These are phyloP conservation scores for Eulemur macaco DNA, from an alignment of 2,113 vertebrate genomes.

Conservation along the genomic window DNA sequence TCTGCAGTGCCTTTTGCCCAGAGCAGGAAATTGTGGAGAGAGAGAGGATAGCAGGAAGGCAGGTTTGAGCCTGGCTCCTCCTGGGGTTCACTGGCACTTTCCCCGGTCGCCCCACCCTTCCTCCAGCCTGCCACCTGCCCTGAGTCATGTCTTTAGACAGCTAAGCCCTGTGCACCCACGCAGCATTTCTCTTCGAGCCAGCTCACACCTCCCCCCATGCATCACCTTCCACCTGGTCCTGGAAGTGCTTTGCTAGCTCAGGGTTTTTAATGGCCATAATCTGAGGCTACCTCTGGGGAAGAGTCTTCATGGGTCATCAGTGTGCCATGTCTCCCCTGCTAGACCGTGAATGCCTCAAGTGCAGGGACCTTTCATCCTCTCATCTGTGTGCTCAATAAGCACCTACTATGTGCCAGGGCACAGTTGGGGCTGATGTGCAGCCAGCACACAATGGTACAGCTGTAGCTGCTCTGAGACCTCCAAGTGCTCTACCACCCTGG, in stretches of 20 bases:
- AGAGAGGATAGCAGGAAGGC: constrained; percentile 1
- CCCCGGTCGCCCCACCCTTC: constrained; percentile 38
- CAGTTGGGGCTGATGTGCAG: not conserved
- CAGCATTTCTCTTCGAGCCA: not conserved
- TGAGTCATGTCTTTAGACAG: constrained; percentile 40
- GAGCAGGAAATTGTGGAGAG: not conserved
- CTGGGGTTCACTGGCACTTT: constrained; percentile 4
- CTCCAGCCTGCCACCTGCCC: constrained; percentile 5
- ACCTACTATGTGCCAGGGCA: not conserved
- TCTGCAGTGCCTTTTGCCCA: constrained; percentile 29
- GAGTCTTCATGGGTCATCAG: not conserved
- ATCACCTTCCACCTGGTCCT: not conserved
- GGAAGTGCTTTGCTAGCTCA: not conserved
- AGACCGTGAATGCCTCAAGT: not conserved
- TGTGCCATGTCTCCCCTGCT: not conserved
- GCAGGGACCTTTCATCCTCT: not conserved
- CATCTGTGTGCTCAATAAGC: not conserved
- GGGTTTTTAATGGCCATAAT: not conserved
- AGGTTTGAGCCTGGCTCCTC: not conserved
- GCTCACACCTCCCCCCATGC: not conserved
- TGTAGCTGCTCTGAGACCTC: not conserved
- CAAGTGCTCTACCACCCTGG: not conserved
- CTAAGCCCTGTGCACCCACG: not conserved
- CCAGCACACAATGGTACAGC: not conserved
- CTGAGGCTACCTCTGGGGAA: not conserved